Base-by-base conservation (phyloP, 2,797 vertebrate genomes). In the Nannoperca obscura region DNA sequence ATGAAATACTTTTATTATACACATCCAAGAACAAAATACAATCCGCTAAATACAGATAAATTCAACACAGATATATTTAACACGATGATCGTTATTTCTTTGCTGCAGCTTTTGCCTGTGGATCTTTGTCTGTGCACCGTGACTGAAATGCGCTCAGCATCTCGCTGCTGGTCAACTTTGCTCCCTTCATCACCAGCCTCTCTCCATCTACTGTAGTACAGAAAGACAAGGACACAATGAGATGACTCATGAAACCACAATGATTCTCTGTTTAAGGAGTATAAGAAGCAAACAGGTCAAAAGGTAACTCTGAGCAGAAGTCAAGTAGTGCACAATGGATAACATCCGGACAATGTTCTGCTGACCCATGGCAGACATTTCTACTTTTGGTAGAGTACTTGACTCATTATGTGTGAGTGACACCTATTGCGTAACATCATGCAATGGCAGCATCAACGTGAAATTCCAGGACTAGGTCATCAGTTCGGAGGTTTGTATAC, bases 171-270 rank as follows among this genome's bases (percentile, higher is more conserved):
- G 95, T 96, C 88, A 98, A 42, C 42, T 95, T 94, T 57, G 93
- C 94, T 74, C 95, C 95, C 83, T 97, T 97, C 95, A 98, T 95
- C 84, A 97, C 73, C 84, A 98, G 78, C 89, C 60, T 93, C 14
- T 97, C 96, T 88, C 97, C 97, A 42, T 98, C 96, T 44, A 79
- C 97, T 98, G 92, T 4, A 47, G 78, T 0, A 17, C 70, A 60
- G 53, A 82, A 50, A 54, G 5, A 73, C 44, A 64, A 74, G 69
- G 54, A 73, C 58, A 82, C 64, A 78, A 68, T 86, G 75, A 44
- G 32, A 24, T 72, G 75, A 88, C n/a, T 86, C 65, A 78, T 3
- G 3, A 44, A 4, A 9, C 61, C 36, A 63, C 71, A 46, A 63
- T 60, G 22, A 44, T 14, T 57, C 17, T 46, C 27, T 44, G 54